Percentiles rank a stretch among this genome's conserved stretches.
phyloP scores from a whole-genome alignment of 2,797 vertebrate genomes.

The Lateolabrax maculatus region DNA sequence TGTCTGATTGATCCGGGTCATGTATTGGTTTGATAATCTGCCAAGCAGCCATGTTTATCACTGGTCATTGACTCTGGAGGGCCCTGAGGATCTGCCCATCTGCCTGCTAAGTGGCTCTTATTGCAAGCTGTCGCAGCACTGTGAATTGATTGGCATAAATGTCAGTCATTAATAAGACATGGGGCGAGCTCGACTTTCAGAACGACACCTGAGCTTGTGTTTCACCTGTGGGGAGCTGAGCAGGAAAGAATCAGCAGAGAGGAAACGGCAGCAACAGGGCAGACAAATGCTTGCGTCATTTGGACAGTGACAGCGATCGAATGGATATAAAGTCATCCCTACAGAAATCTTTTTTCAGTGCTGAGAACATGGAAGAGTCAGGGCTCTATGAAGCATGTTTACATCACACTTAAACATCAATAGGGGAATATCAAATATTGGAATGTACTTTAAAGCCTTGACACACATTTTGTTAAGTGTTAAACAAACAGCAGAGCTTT shows the following conservation, averaged over 20 bases:
- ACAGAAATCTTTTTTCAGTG: constrained; percentile 6
- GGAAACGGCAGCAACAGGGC: constrained; percentile 66
- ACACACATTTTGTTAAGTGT: constrained; percentile 41
- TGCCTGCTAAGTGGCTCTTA: constrained; percentile 78
- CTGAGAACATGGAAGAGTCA: background rate
- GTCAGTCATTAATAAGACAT: constrained; percentile 86
- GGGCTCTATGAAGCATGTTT: background rate
- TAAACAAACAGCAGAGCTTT: constrained; percentile 55
- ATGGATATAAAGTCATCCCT: background rate
- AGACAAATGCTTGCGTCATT: constrained; percentile 43
- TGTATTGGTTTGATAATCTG: constrained; percentile 54
- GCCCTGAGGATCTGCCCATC: constrained; percentile 67
- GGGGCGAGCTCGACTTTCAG: constrained; percentile 80
- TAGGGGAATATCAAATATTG: constrained; percentile 31
- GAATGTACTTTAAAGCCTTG: constrained; percentile 18
- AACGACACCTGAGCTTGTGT: constrained; percentile 75
- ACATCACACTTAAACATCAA: constrained; percentile 2
- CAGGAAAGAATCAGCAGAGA: constrained; percentile 59
- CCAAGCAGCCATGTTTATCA: constrained; percentile 69
- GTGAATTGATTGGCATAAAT: constrained; percentile 82
- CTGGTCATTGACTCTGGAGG: constrained; percentile 59
- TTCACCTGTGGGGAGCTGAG: constrained; percentile 69
- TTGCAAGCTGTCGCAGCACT: constrained; percentile 66
- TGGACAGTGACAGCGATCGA: background rate
- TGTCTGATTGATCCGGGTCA: constrained; percentile 35